Percentiles rank a stretch among this genome's conserved stretches.
phyloP scores from a whole-genome alignment of 2,113 vertebrate genomes.

The Nycticryphes semicollaris region DNA sequence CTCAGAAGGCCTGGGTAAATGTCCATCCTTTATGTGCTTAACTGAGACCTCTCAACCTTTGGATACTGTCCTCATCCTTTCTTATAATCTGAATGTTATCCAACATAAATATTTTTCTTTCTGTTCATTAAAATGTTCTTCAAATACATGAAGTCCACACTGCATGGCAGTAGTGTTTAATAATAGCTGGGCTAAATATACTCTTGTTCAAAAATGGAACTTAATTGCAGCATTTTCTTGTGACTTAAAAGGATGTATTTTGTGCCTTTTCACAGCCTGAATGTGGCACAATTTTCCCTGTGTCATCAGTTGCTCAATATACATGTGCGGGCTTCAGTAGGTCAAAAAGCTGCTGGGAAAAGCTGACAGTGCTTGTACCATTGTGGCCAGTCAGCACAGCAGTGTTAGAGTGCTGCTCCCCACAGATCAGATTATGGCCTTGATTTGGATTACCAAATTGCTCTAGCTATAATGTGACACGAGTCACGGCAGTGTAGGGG shows the following conservation, averaged over 20 bases:
- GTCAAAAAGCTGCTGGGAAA: slow-evolving; percentile 10
- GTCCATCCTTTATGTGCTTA: not conserved
- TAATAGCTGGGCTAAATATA: not conserved
- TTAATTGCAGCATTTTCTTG: not conserved
- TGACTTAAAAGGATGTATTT: not conserved
- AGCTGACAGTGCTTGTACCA: not conserved
- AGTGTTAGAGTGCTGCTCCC: not conserved
- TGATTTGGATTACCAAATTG: not conserved
- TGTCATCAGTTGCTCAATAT: not conserved
- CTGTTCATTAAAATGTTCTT: not conserved
- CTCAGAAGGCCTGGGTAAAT: not conserved
- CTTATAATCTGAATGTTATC: not conserved
- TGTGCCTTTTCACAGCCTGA: not conserved
- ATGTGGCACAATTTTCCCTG: not conserved
- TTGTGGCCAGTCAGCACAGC: not conserved
- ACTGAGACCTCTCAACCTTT: not conserved
- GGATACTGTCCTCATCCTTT: not conserved
- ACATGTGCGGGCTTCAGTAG: not conserved
- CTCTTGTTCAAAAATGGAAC: not conserved
- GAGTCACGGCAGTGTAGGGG: not conserved
- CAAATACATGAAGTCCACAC: not conserved
- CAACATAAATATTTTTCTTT: not conserved
- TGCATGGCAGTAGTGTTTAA: not conserved
- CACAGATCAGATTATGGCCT: not conserved
- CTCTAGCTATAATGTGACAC: not conserved